Evolutionary conservation across 2,797 vertebrate species (phyloP).

Genomic region (Antennarius maculatus): DNA sequence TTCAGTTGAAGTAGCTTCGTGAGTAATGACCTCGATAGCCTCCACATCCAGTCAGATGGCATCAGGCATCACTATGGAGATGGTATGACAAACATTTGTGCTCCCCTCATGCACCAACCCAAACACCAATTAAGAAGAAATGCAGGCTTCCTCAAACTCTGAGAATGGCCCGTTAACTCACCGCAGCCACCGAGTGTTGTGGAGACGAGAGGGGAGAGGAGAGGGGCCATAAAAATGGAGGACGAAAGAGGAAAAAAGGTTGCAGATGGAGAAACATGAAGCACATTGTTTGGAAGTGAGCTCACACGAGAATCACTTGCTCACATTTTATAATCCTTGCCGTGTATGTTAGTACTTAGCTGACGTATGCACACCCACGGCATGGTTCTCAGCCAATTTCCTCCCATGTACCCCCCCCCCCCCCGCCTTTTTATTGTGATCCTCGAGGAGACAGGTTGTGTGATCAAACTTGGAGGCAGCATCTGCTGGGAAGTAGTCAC

Average conservation of each 20-base stretch:
- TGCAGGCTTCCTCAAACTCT: constrained; percentile 57
- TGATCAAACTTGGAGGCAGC: not conserved
- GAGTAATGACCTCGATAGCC: constrained; percentile 46
- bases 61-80: constrained; percentile 45
- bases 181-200: constrained; percentile 60
- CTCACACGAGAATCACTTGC: constrained; percentile 80
- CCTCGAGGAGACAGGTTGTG: constrained; percentile 42
- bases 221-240: constrained; percentile 66
- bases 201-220: constrained; percentile 64
- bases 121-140: constrained; percentile 73
- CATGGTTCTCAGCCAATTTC: constrained; percentile 51
- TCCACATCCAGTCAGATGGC: constrained; percentile 56
- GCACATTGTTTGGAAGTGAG: constrained; percentile 84
- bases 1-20: constrained; percentile 19
- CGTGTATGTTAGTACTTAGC: constrained; percentile 81
- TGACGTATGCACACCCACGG: constrained; percentile 73
- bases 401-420: constrained; percentile 29
- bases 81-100: constrained; percentile 70
- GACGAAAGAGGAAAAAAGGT: constrained; percentile 70
- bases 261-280: constrained; percentile 86
- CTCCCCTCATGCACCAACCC: constrained; percentile 56
- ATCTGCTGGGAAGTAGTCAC: not conserved
- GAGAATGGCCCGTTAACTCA: constrained; percentile 68
- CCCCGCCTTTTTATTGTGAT: constrained; percentile 42
- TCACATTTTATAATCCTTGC: constrained; percentile 80